These are phyloP conservation scores for Martes martes DNA, from an alignment of 2,113 vertebrate genomes.

Conservation along the genomic window DNA sequence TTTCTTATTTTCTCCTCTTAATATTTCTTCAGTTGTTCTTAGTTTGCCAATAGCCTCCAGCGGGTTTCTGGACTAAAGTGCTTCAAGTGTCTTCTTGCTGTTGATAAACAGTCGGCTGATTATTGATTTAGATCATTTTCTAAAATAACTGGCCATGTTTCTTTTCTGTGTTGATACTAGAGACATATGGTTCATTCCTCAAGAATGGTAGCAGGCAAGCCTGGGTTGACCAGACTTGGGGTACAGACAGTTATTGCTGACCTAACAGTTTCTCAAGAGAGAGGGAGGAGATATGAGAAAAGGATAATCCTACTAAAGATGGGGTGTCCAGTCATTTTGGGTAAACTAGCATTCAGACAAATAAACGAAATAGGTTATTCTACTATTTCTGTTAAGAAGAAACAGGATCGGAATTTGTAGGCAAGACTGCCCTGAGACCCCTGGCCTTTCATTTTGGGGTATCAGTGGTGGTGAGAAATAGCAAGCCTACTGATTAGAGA, in stretches of 20 bases:
- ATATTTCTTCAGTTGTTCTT: slow-evolving; percentile 14
- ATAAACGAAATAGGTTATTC: background rate
- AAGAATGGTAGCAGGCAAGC: background rate
- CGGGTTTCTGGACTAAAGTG: slow-evolving; percentile 9
- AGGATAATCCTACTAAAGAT: background rate
- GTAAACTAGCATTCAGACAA: background rate
- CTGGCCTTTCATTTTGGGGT: background rate
- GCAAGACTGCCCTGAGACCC: background rate
- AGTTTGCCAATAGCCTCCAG: background rate
- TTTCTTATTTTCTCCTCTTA: background rate
- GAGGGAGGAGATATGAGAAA: background rate
- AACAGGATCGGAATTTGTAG: background rate
- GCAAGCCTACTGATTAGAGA: background rate
- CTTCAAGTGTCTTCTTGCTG: slow-evolving; percentile 16
- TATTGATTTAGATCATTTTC: slow-evolving; percentile 6
- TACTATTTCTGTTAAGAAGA: background rate
- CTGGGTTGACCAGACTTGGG: background rate
- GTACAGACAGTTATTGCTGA: background rate
- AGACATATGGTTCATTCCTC: background rate
- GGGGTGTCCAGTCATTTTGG: background rate
- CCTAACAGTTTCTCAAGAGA: background rate
- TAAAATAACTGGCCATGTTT: background rate
- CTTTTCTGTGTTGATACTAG: background rate
- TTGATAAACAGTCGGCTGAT: background rate
- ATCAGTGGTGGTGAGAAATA: background rate